A percentile compares a stretch with the other conserved stretches of the same genome.
Conservation (phyloP, 2,888 invertebrate species). For the Carterocephalus palaemon region DNA sequence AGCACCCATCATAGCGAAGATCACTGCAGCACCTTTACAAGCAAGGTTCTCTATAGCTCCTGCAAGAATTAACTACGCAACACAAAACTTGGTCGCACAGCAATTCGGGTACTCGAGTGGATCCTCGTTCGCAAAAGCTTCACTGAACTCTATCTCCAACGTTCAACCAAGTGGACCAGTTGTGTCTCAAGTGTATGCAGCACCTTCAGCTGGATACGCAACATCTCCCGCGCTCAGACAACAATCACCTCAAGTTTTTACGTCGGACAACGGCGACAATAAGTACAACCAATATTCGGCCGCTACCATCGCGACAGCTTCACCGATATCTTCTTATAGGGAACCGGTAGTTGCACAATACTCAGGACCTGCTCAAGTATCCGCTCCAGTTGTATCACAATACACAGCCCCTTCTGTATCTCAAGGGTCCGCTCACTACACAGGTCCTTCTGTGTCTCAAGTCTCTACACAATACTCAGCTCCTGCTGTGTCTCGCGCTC, state of each 20-base stretch:
- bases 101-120: conserved; percentile 48
- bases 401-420: conserved; percentile 32
- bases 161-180: conserved; percentile 62
- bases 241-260: conserved; percentile 36
- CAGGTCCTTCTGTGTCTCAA: conserved; percentile 51
- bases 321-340: conserved; percentile 30
- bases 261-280: conserved; percentile 26
- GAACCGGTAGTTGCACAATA: conserved; percentile 36
- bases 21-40: conserved; percentile 68
- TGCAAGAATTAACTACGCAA: conserved; percentile 51
- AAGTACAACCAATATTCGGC: conserved; percentile 45
- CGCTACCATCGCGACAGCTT: conserved; percentile 31
- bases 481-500: conserved; percentile 34
- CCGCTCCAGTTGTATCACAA: conserved; percentile 37
- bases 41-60: conserved; percentile 57
- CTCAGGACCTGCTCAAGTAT: conserved; percentile 37
- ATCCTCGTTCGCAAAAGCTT: conserved; percentile 64
- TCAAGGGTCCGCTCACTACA: conserved; percentile 40
- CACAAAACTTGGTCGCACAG: conserved; percentile 57
- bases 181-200: conserved; percentile 68
- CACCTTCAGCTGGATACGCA: conserved; percentile 58
- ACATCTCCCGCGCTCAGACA: conserved; percentile 52
- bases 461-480: conserved; percentile 29
- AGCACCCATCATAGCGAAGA: conserved; percentile 74
- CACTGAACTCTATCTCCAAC: conserved; percentile 56